Percentiles rank a stretch among this genome's conserved stretches.
phyloP scores from a whole-genome alignment of 2,113 vertebrate species.

The Sminthopsis crassicaudata region DNA sequence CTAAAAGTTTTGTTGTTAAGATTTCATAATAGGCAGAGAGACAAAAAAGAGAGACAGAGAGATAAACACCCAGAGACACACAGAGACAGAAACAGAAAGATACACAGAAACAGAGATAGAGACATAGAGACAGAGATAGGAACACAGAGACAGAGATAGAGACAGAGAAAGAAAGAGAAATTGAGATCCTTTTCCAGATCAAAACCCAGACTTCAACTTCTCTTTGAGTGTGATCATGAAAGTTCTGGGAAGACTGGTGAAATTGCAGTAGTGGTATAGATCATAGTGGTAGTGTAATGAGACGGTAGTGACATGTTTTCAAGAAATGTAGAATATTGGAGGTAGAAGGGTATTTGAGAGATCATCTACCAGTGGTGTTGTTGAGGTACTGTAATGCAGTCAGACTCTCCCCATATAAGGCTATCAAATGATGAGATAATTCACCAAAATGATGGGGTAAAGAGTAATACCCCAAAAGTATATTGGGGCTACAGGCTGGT shows the following conservation, averaged over 20 bases:
- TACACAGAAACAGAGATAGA: too few species aligned
- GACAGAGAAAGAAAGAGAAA: too few species aligned
- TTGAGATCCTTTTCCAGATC: neutral
- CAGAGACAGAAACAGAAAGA: too few species aligned
- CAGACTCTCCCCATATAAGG: too few species aligned
- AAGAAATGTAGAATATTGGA: neutral
- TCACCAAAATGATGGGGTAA: too few species aligned
- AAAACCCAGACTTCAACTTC: neutral
- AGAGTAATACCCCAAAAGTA: too few species aligned
- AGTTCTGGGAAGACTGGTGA: neutral
- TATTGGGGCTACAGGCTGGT: too few species aligned
- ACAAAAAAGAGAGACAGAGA: too few species aligned
- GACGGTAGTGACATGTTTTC: neutral
- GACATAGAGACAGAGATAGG: too few species aligned
- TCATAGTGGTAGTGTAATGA: neutral
- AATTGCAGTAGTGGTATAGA: neutral
- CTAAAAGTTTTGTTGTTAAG: neutral
- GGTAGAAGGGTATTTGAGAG: neutral
- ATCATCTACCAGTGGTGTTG: neutral
- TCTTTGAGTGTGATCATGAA: neutral
- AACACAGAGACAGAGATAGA: neutral
- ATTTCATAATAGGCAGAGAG: neutral
- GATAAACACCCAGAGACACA: too few species aligned
- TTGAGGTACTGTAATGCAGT: too few species aligned
- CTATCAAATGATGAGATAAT: too few species aligned